phyloP scores from a whole-genome alignment of 2,888 invertebrate species.

The Bugulina stolonifera region DNA sequence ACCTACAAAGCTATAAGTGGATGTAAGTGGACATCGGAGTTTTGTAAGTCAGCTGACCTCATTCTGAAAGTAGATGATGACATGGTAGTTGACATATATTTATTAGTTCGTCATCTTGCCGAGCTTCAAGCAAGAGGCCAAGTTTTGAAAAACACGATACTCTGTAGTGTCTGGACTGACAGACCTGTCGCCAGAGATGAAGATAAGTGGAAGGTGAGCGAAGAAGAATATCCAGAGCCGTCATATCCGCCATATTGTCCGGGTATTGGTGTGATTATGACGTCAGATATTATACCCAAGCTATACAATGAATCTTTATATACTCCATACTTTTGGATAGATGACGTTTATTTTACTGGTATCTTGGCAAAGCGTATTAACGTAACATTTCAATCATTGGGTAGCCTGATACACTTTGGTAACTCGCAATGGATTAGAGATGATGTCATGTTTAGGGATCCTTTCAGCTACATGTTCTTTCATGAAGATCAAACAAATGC shows the following conservation, averaged over 20 bases:
- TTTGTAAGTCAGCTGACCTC: conserved; percentile 47
- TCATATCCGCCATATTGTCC: conserved; percentile 54
- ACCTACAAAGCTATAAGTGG: conserved; percentile 55
- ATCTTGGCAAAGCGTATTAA: conserved; percentile 55
- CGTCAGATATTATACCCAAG: conserved; percentile 60
- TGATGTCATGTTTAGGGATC: neutral
- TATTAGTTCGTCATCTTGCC: conserved; percentile 34
- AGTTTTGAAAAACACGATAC: conserved; percentile 32
- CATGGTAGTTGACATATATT: conserved; percentile 56
- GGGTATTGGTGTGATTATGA: conserved; percentile 58
- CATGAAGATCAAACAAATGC: no score
- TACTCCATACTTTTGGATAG: conserved; percentile 80
- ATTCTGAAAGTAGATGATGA: conserved; percentile 56
- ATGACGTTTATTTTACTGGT: conserved; percentile 81
- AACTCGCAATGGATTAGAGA: neutral
- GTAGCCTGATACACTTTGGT: neutral
- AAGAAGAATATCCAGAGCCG: conserved; percentile 48
- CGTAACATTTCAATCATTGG: neutral
- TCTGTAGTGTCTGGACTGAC: conserved; percentile 50
- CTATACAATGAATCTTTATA: conserved; percentile 61
- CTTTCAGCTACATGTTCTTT: neutral
- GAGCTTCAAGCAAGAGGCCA: conserved; percentile 32
- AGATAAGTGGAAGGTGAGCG: conserved; percentile 55
- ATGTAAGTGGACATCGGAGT: conserved; percentile 50
- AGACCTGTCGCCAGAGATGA: conserved; percentile 53